phyloP scores from a whole-genome alignment of 2,888 invertebrate species.

The Idaea dimidiata region DNA sequence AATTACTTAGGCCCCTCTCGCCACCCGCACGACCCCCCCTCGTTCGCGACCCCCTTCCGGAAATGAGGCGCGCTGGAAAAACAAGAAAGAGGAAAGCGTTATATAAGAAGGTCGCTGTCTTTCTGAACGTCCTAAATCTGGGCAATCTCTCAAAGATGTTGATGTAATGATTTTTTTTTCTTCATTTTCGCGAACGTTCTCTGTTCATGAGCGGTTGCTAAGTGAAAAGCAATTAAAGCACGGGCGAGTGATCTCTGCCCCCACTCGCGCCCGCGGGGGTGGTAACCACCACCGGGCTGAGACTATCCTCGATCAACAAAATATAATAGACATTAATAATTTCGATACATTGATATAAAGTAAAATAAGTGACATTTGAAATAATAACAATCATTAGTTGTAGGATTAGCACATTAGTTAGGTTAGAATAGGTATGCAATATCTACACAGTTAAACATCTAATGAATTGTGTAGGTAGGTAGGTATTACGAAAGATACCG shows the following conservation, averaged over 20 bases:
- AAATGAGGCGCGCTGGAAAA: conserved; percentile 79
- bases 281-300: conserved; percentile 42
- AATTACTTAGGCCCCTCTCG: conserved; percentile 84
- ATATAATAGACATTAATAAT: conserved; percentile 49
- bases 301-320: conserved; percentile 66
- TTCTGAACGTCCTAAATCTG: conserved; percentile 75
- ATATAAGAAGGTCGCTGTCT: conserved; percentile 74
- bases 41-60: conserved; percentile 69
- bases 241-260: conserved; percentile 79
- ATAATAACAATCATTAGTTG: neutral
- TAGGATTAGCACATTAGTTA: neutral
- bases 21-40: conserved; percentile 67
- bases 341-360: conserved; percentile 38
- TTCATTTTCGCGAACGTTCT: conserved; percentile 74
- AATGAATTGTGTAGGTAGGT: neutral
- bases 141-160: conserved; percentile 79
- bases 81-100: conserved; percentile 78
- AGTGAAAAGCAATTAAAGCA: conserved; percentile 82
- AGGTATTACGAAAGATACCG: neutral
- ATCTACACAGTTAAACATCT: neutral
- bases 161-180: conserved; percentile 79
- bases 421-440: neutral
- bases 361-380: conserved; percentile 10
- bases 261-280: conserved; percentile 42
- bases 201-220: conserved; percentile 80